Base-by-base conservation (phyloP, 1,140 invertebrate species). In the Carcinoscorpius rotundicauda region DNA sequence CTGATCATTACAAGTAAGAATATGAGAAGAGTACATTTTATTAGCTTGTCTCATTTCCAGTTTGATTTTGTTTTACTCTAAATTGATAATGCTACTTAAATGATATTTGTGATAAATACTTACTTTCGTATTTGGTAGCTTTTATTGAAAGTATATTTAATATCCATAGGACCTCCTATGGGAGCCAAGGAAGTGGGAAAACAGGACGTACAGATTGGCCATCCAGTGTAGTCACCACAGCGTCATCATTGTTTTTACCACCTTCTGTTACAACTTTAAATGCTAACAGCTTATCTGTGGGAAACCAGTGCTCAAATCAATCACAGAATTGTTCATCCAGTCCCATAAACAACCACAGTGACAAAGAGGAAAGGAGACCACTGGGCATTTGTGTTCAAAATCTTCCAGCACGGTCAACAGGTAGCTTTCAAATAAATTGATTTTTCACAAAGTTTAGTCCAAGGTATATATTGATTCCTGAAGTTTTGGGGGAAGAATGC, bases 301-400 rank as follows among this genome's bases (percentile, higher is more conserved):
- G 60, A 11, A 51, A 56, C 56, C 68, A 66, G 62, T 55, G 56
- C 3, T 61, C 65, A n/a, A 52, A 50, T 57, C 60, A 58, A 49
- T 58, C 68, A 5, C 61, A 63, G 29, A 57, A 50, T 29, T 63
- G 64, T 11, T 10, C 60, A 11, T 48, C 59, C 48, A 8, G 51
- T 4, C 10, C 58, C 10, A 55, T 61, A 5, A 62, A 66, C 52
- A 66, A 61, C 52, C 49, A 59, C 29, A 62, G 58, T 52, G 67
- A 82, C 71, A 78, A 82, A 67, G 86, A 87, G 73, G 87, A 90
- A 70, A 82, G 86, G 66, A 79, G 86, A 67, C 87, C 89, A 52
- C 78, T 93, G 66, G 92, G 91, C 57, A 95, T 97, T 73, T 92
- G 90, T 79, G 92, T 97, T 61, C 83, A 87, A 71, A 94, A 95